Evolutionary conservation across 2,113 vertebrate genomes (phyloP).

Genomic region (Casuarius casuarius): DNA sequence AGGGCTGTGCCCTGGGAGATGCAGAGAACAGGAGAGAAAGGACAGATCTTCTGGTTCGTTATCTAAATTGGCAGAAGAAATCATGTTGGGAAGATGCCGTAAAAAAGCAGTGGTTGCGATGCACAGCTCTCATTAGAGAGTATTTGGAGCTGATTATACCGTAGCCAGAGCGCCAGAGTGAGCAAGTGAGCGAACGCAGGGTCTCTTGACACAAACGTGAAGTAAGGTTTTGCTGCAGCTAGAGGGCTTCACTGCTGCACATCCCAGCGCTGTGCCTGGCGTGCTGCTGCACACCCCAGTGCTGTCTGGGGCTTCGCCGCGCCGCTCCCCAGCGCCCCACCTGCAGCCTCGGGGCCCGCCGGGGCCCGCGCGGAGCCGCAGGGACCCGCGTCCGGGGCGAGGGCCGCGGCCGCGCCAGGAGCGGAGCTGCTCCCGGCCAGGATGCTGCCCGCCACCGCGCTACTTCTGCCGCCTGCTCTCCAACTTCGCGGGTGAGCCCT

Average conservation of each 20-base stretch:
- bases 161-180: background rate
- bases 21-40: background rate
- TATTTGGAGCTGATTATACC: background rate
- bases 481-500: constrained; percentile 47
- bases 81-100: background rate
- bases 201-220: background rate
- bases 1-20: background rate
- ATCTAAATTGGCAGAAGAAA: background rate
- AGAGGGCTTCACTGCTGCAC: background rate
- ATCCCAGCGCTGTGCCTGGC: background rate
- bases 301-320: constrained; percentile 6
- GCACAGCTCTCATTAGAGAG: background rate
- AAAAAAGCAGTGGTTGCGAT: background rate
- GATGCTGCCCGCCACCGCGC: background rate
- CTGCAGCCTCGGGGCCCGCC: background rate
- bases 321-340: background rate
- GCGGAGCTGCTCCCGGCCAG: background rate
- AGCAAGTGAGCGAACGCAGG: background rate
- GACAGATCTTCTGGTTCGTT: background rate
- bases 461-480: background rate
- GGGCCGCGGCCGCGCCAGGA: background rate
- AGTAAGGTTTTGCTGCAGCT: background rate
- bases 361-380: background rate
- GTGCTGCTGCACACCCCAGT: background rate
- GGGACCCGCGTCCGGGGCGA: background rate